Evolutionary conservation across 2,113 vertebrate genomes (phyloP), one percentile per base, ranked within the genome.

Genomic region (Rhodinocichla rosea): DNA sequence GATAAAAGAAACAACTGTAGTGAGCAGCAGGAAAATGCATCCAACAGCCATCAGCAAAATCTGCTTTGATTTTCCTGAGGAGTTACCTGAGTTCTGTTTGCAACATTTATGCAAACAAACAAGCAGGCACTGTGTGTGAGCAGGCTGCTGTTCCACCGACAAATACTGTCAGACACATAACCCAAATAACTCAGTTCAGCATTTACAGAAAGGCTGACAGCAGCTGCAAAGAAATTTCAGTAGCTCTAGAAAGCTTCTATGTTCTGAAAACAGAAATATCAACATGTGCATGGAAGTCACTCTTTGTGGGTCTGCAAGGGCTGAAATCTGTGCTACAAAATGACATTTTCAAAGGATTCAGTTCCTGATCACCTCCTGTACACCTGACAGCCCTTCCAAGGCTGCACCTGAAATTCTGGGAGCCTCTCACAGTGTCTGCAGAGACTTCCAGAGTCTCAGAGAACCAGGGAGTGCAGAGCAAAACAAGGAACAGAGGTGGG

Each of bases 31-130:
- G 55, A 76, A 95, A 80, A 95, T 0, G 1, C 16, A 57, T 1
- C 19, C 42, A 59, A 57, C 82, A 94, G 73, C 44, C 80, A 47
- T 0, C 30, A 90, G 85, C 87, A 92, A 88, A 81, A 90, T 0
- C 5, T 1, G n/a, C 73, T 90, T 90, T 90, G 90, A 93, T 95
- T 87, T 83, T 95, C 40, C 83, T 52, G 30, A 87, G 49, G 18
- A 83, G 67, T 30, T 59, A 40, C n/a, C 76, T 10, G 75, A 89
- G 70, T 5, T 75, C 28, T 68, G 44, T 94, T 64, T 75, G 60
- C 71, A 90, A 62, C 32, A 11, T 78, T 84, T 73, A 86, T 45
- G 89, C 92, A 87, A 81, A 91, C 73, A 92, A 95, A 71, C n/a
- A 32, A 15, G 81, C n/a, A 88, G 65, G 20, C 40, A 7, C 52